Conservation (phyloP, 2,113 vertebrate genomes). For the Protobothrops flavoviridis region DNA sequence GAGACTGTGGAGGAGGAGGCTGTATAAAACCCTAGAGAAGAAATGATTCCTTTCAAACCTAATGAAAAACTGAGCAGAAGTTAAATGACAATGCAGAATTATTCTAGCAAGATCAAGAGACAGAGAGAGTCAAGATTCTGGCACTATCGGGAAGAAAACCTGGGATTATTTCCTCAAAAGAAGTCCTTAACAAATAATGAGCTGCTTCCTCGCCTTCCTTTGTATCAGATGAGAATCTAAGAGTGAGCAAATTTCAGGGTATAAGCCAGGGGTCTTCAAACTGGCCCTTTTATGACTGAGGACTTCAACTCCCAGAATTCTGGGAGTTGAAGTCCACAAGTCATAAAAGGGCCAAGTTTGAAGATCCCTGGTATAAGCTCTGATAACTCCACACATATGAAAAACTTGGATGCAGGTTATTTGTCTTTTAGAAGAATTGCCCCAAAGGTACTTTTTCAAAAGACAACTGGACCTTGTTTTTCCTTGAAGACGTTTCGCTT, state of each 20-base stretch:
- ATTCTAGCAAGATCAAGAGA: neutral
- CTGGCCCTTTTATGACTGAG: too few species aligned
- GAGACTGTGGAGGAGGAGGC: neutral
- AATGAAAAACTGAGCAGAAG: neutral
- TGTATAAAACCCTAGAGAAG: neutral
- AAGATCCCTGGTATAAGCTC: neutral
- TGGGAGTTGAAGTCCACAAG: too few species aligned
- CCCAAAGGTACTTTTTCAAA: too few species aligned
- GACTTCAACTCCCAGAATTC: too few species aligned
- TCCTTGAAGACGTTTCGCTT: too few species aligned
- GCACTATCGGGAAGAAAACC: neutral
- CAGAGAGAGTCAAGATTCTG: conserved; percentile 20
- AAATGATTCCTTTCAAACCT: neutral
- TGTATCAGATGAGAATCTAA: neutral
- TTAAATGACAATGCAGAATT: conserved; percentile 4
- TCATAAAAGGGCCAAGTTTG: too few species aligned
- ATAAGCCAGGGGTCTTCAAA: too few species aligned
- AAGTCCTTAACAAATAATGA: neutral
- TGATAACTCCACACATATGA: too few species aligned
- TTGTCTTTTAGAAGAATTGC: neutral
- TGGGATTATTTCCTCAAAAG: neutral
- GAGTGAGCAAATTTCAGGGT: neutral
- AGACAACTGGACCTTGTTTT: too few species aligned
- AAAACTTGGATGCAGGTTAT: neutral
- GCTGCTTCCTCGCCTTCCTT: neutral